A percentile compares a stretch with the other conserved stretches of the same genome.
These are phyloP conservation scores for Aspidapion aeneum DNA, from an alignment of 2,888 invertebrate genomes.

Conservation along the genomic window DNA sequence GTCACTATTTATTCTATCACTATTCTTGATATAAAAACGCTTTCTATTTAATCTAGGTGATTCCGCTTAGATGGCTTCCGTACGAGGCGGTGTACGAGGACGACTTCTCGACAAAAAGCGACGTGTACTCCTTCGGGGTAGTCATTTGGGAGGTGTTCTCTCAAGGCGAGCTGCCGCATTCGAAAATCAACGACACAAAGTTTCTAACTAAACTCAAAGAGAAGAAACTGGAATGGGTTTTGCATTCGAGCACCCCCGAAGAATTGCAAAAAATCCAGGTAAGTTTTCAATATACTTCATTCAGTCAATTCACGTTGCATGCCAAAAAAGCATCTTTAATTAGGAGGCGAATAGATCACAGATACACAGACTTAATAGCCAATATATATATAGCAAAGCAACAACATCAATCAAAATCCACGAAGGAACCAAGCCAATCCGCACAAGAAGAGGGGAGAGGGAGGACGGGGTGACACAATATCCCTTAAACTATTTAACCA, in stretches of 20 bases:
- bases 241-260: conserved; percentile 61
- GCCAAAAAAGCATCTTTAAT: too few species aligned
- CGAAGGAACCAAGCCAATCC: too few species aligned
- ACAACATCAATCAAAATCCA: too few species aligned
- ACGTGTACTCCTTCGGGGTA: conserved; percentile 88
- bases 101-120: conserved; percentile 89
- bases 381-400: too few species aligned
- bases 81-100: conserved; percentile 86
- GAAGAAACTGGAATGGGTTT: conserved; percentile 64
- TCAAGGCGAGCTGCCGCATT: conserved; percentile 73
- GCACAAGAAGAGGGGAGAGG: too few species aligned
- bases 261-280: conserved; percentile 58
- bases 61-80: conserved; percentile 89
- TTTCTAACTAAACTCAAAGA: conserved; percentile 62
- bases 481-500: too few species aligned
- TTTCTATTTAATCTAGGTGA: conserved; percentile 55
- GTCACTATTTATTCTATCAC: too few species aligned
- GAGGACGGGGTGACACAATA: too few species aligned
- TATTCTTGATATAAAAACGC: too few species aligned
- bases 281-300: conserved; percentile 21
- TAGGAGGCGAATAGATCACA: too few species aligned
- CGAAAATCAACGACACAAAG: conserved; percentile 71
- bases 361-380: too few species aligned
- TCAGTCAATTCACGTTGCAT: background rate
- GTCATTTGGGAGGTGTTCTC: conserved; percentile 88